phyloP scores from a whole-genome alignment of 2,113 vertebrate genomes.

The Bufo bufo region DNA sequence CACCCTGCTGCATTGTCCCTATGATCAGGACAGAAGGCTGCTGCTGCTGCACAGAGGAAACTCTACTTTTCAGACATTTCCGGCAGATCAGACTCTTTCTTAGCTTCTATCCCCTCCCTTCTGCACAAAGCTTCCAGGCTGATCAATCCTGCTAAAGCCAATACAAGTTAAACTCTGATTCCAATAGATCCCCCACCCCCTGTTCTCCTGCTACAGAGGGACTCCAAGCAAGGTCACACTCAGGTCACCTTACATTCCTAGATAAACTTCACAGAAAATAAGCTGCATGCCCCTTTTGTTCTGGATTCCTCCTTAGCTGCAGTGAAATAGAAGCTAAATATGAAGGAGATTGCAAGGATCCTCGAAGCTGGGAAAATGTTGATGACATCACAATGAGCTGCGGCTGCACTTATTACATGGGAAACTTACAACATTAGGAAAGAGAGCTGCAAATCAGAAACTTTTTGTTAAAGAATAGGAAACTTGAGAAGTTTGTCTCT shows the following conservation, averaged over 20 bases:
- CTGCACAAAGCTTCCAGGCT: conserved; percentile 7
- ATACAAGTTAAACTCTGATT: conserved; percentile 27
- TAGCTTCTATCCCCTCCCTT: conserved; percentile 9
- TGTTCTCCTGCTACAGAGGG: conserved; percentile 9
- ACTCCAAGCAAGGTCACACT: conserved; percentile 46
- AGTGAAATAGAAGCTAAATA: neutral
- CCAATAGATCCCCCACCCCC: conserved; percentile 12
- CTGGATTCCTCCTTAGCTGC: conserved; percentile 8
- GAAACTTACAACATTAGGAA: conserved; percentile 1
- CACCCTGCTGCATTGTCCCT: conserved; percentile 67
- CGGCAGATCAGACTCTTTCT: conserved; percentile 60
- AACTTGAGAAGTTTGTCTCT: conserved; percentile 47
- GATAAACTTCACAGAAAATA: conserved; percentile 28
- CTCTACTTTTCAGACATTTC: conserved; percentile 62
- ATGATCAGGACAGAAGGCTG: neutral
- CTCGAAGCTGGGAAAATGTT: neutral
- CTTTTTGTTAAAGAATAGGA: conserved; percentile 24
- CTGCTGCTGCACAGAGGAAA: conserved; percentile 50
- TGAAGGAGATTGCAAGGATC: neutral
- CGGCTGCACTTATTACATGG: neutral
- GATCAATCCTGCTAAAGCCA: conserved; percentile 17
- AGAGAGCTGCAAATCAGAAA: conserved; percentile 7
- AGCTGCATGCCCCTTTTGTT: conserved; percentile 15
- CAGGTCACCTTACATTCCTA: conserved; percentile 56
- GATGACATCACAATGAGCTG: conserved; percentile 30